Base-by-base conservation (phyloP, 2,888 invertebrate species). In the Polydrusus cervinus region DNA sequence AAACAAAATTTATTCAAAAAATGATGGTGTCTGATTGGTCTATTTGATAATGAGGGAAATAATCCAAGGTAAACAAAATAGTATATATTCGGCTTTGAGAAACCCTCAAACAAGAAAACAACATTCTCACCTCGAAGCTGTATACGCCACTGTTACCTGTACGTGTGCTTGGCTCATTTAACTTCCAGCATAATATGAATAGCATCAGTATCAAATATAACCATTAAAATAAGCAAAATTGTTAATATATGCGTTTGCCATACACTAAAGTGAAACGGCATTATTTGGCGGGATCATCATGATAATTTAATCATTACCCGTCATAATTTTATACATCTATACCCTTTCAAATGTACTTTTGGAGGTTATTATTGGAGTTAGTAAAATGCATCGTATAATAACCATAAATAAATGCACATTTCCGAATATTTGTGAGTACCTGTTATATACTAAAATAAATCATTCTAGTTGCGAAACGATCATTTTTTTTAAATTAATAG, bases 261-360 rank as follows among this genome's bases (percentile, higher is more conserved):
- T 16, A 57, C 14, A 40, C 38, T 60, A 38, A 38, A 60, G 11
- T 14, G 25, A 25, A 57, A 25, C 9, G 16, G 38, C n/a, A 60
- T 40, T 60, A 60, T 60, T 60, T 60, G 16, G 14, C 14, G 8
- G 57, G 11, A 60, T 38, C 38, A 60, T 16, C 14, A 60, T 60
- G 18, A 38, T 11, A 38, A 60, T 38, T 60, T 60, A 60, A 60
- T 60, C 9, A 38, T 18, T 38, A 60, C 18, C 38, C 3, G 10
- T 60, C 38, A 38, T 38, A 38, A 60, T 60, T 60, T 57, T 16
- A 38, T 38, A 14, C 30, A 38, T 60, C 13, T 16, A n/a, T n/a
- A 57, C 16, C 30, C 57, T 38, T 38, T 1, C 10, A 14, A 18
- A 38, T 10, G 16, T 38, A 14, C 9, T 10, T 5, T 0, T n/a